Conservation (phyloP, 2,113 vertebrate genomes). For the Vidua chalybeata region DNA sequence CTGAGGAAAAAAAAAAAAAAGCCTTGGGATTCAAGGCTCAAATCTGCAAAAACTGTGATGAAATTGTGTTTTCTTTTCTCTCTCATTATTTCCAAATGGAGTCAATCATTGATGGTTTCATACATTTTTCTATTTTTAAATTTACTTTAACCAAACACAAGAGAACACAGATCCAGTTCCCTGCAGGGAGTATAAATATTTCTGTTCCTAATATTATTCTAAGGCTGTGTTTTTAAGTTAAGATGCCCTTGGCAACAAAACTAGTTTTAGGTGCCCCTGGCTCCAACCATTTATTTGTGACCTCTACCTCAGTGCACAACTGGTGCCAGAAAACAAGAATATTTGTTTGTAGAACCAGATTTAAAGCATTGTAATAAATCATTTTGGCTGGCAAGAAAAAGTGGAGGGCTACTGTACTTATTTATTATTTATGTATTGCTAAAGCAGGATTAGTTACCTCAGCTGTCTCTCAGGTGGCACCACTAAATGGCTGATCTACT, state of each 20-base stretch:
- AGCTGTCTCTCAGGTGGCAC: not conserved
- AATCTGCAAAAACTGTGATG: not conserved
- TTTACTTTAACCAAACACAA: not conserved
- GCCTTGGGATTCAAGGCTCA: not conserved
- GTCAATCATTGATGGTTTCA: not conserved
- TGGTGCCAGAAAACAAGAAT: not conserved
- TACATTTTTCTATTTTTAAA: conserved; percentile 9
- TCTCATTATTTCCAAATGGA: not conserved
- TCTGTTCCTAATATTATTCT: not conserved
- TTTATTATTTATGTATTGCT: not conserved
- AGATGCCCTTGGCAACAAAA: not conserved
- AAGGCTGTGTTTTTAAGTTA: not conserved
- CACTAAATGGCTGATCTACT: not conserved
- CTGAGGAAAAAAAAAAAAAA: not conserved
- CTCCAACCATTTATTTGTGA: not conserved
- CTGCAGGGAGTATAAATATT: not conserved
- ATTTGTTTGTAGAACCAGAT: not conserved
- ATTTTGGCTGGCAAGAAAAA: not conserved
- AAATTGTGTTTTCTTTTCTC: not conserved
- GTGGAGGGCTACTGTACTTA: not conserved
- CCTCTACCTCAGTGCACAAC: not conserved
- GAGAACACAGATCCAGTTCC: not conserved
- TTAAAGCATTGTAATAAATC: not conserved
- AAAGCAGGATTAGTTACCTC: not conserved
- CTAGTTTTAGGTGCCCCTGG: not conserved